Percentiles rank a stretch among this genome's conserved stretches.
phyloP scores from a whole-genome alignment of 2,888 invertebrate genomes.

The Clepsis dumicolana region DNA sequence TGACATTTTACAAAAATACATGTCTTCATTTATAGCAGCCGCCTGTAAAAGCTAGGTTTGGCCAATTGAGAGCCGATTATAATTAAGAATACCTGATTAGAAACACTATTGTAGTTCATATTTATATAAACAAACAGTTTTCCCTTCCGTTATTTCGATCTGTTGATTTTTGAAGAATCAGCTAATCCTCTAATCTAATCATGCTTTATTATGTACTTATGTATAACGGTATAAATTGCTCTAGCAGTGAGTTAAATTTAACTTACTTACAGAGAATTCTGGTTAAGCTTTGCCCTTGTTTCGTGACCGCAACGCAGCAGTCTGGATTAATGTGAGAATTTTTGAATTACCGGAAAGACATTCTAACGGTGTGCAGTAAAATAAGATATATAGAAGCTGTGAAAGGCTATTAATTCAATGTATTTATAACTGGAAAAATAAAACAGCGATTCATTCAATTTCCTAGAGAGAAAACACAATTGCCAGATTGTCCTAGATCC shows the following conservation, averaged over 20 bases:
- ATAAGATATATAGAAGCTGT: neutral
- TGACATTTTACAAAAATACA: neutral
- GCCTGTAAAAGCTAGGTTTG: neutral
- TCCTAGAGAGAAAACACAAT: neutral
- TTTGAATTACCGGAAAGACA: slow-evolving; percentile 7
- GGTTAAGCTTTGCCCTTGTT: slow-evolving; percentile 13
- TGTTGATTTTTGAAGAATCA: neutral
- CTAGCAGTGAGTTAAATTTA: slow-evolving; percentile 1
- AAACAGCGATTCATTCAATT: slow-evolving; percentile 16
- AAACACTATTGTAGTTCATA: neutral
- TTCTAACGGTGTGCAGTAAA: neutral
- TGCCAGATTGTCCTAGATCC: slow-evolving; percentile 16
- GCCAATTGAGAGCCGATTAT: too few species aligned
- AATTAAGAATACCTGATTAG: too few species aligned
- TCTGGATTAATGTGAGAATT: slow-evolving; percentile 26
- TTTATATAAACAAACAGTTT: neutral
- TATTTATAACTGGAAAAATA: neutral
- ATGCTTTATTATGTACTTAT: neutral
- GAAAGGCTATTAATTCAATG: neutral
- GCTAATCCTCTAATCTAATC: neutral
- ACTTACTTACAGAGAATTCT: neutral
- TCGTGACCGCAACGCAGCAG: slow-evolving; percentile 27
- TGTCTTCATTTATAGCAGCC: neutral
- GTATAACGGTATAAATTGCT: neutral
- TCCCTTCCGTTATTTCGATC: neutral